phyloP scores from a whole-genome alignment of 2,113 vertebrate species.

The Phasianus colchicus region DNA sequence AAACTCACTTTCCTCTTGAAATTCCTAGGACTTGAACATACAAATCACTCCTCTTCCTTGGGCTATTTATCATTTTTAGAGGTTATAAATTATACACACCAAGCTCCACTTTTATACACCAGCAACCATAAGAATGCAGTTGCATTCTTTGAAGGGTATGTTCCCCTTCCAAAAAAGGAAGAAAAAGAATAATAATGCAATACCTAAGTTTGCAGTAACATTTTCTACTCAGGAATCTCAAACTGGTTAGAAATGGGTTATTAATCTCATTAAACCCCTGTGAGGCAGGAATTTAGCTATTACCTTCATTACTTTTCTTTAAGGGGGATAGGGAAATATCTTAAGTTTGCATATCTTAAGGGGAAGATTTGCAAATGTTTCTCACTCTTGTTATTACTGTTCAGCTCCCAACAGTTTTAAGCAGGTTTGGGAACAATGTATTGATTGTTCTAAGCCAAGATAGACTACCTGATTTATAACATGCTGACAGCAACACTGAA shows the following conservation, averaged over 20 bases:
- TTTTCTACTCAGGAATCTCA: background rate
- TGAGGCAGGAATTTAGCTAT: conserved; percentile 1
- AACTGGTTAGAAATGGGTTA: background rate
- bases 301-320: background rate
- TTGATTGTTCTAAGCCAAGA: conserved; percentile 36
- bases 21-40: conserved; percentile 66
- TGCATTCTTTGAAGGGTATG: conserved; percentile 68
- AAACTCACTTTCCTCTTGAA: conserved; percentile 72
- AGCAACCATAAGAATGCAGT: conserved; percentile 76
- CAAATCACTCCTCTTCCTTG: conserved; percentile 72
- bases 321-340: background rate
- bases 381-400: background rate
- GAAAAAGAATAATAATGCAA: background rate
- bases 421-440: conserved; percentile 17
- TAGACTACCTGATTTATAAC: conserved; percentile 13
- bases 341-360: background rate
- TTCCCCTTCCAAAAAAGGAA: conserved; percentile 53
- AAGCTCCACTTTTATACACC: conserved; percentile 78
- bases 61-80: conserved; percentile 78
- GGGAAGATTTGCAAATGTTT: conserved; percentile 19
- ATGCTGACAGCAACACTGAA: conserved; percentile 25
- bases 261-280: conserved; percentile 31
- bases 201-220: background rate
- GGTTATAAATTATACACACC: conserved; percentile 76
- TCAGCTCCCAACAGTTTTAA: conserved; percentile 21